Percentiles rank a stretch among this genome's conserved stretches.
phyloP scores from a whole-genome alignment of 2,888 invertebrate species.

The Agrotis clavis region DNA sequence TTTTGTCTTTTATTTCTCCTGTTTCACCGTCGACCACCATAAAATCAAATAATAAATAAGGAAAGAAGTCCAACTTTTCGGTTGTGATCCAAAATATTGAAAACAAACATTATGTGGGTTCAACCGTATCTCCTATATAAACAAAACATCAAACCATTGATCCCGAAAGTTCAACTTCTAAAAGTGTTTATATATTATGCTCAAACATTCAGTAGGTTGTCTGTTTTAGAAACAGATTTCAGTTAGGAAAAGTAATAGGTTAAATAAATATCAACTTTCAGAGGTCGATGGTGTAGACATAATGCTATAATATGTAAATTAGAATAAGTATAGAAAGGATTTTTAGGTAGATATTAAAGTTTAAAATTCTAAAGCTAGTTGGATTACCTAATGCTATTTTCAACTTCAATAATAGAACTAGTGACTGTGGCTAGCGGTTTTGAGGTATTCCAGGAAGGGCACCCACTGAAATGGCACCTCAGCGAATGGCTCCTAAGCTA shows the following conservation, averaged over 20 bases:
- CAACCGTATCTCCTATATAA: not conserved
- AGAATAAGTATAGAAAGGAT: constrained; percentile 20
- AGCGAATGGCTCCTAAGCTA: too few species aligned
- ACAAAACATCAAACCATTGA: not conserved
- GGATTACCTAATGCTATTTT: not conserved
- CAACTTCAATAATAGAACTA: not conserved
- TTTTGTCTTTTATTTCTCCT: not conserved
- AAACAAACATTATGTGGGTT: too few species aligned
- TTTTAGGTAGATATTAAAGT: constrained; percentile 10
- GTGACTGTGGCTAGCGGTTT: too few species aligned
- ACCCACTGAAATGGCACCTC: too few species aligned
- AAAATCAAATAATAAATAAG: not conserved
- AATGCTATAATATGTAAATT: constrained; percentile 44
- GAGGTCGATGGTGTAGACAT: constrained; percentile 25
- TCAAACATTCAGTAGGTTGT: constrained; percentile 15
- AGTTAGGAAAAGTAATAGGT: constrained; percentile 55
- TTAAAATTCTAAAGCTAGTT: not conserved
- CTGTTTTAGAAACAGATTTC: constrained; percentile 35
- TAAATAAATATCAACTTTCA: constrained; percentile 60
- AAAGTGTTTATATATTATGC: constrained; percentile 28
- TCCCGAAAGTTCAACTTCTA: not conserved
- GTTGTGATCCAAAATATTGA: not conserved
- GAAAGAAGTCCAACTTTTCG: too few species aligned
- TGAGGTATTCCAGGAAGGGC: too few species aligned
- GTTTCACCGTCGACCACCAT: too few species aligned